These are phyloP conservation scores for Zaprionus davidi DNA, from an alignment of 1,140 invertebrate species.

Conservation along the genomic window DNA sequence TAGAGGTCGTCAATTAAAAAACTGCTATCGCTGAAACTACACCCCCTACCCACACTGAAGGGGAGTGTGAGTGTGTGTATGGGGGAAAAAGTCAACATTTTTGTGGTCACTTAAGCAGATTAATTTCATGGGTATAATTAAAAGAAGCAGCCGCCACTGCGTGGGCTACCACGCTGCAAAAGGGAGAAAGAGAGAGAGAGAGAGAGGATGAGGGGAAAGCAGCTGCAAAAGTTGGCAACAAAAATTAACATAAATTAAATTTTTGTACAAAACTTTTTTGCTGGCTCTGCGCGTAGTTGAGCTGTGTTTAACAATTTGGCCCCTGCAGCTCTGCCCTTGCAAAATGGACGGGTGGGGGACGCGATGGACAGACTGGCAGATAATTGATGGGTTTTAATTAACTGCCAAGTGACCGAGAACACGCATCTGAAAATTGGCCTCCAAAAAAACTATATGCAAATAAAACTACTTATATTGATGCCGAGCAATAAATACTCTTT, in stretches of 20 bases:
- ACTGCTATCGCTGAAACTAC: conserved; percentile 26
- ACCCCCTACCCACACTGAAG: background rate
- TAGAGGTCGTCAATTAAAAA: conserved; percentile 75
- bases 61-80: conserved; percentile 17
- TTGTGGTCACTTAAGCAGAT: conserved; percentile 83
- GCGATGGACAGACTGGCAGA: conserved; percentile 41
- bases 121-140: conserved; percentile 82
- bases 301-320: conserved; percentile 49
- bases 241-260: conserved; percentile 82
- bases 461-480: background rate
- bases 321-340: conserved; percentile 29
- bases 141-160: conserved; percentile 64
- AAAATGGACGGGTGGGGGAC: background rate
- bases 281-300: background rate
- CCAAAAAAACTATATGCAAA: conserved; percentile 10
- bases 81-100: conserved; percentile 71
- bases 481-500: conserved; percentile 9
- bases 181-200: background rate
- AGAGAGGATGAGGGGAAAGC: background rate
- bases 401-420: conserved; percentile 81
- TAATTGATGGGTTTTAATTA: conserved; percentile 83
- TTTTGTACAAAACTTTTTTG: conserved; percentile 65
- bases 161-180: conserved; percentile 12
- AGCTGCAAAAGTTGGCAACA: conserved; percentile 27
- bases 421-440: conserved; percentile 56